A percentile compares a stretch with the other conserved stretches of the same genome.
Evolutionary conservation across 2,797 vertebrate species (phyloP).

Genomic region (Danio kyathit): DNA sequence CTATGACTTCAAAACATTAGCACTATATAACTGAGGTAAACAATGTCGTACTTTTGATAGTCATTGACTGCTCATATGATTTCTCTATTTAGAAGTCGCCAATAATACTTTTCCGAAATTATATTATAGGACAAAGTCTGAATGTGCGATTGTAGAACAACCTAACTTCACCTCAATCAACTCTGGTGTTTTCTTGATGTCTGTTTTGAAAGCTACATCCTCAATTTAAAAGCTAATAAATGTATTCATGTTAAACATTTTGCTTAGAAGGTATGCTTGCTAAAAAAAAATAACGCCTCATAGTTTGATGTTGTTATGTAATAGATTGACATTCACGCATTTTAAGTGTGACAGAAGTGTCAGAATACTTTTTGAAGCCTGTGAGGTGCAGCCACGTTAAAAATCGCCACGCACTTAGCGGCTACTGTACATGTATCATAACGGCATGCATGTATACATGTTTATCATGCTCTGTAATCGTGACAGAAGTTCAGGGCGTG

Average conservation of each 20-base stretch:
- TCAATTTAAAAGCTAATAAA: too few relatives aligned
- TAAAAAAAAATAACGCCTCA: neutral
- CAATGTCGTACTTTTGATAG: too few relatives aligned
- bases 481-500: conserved; percentile 2
- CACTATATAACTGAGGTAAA: too few relatives aligned
- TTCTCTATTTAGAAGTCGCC: too few relatives aligned
- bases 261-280: neutral
- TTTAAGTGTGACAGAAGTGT: neutral
- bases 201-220: neutral
- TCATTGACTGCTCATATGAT: too few relatives aligned
- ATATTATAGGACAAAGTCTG: too few relatives aligned
- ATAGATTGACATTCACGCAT: neutral
- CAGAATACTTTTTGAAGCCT: neutral
- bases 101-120: too few relatives aligned
- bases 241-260: neutral
- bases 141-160: too few relatives aligned
- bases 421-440: neutral
- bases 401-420: neutral
- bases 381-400: neutral
- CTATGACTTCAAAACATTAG: too few relatives aligned
- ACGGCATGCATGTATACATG: neutral
- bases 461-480: neutral
- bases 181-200: too few relatives aligned
- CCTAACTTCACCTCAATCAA: too few relatives aligned
- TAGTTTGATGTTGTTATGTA: neutral